Evolutionary conservation across 2,888 invertebrate genomes (phyloP).

Genomic region (Mesorhabditis belari): DNA sequence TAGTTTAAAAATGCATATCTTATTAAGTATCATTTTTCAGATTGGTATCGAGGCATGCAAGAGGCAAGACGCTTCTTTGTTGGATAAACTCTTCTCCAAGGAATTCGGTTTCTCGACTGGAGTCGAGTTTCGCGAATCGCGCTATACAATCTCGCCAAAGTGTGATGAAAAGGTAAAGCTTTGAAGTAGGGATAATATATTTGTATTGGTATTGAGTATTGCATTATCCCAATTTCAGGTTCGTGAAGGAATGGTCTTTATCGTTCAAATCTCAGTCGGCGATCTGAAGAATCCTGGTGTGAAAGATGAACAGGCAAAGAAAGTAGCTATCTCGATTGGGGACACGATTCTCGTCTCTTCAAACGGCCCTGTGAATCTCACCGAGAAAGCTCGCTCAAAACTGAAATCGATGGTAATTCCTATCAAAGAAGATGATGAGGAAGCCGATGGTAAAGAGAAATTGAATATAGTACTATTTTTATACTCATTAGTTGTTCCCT

Average conservation of each 20-base stretch:
- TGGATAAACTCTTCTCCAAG: constrained; percentile 84
- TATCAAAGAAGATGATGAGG: constrained; percentile 21
- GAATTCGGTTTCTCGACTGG: constrained; percentile 76
- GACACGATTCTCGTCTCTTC: constrained; percentile 80
- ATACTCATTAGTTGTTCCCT: no score
- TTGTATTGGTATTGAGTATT: no score
- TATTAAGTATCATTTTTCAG: no score
- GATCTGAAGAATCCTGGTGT: constrained; percentile 76
- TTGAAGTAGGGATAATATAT: not conserved
- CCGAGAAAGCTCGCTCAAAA: constrained; percentile 68
- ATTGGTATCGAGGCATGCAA: constrained; percentile 74
- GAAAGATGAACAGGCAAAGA: constrained; percentile 71
- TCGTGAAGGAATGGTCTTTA: constrained; percentile 77
- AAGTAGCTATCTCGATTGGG: constrained; percentile 85
- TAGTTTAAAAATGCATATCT: no score
- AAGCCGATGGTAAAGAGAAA: no score
- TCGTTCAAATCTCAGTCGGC: constrained; percentile 83
- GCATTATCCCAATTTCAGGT: constrained; percentile 15
- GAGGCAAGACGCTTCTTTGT: constrained; percentile 74
- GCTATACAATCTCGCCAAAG: constrained; percentile 83
- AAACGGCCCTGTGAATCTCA: constrained; percentile 57
- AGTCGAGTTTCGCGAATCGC: constrained; percentile 92
- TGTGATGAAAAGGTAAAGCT: constrained; percentile 67
- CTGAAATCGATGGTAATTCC: constrained; percentile 36
- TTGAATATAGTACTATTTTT: no score